Base-by-base conservation (phyloP, 2,888 invertebrate species). In the Allophyes oxyacanthae region DNA sequence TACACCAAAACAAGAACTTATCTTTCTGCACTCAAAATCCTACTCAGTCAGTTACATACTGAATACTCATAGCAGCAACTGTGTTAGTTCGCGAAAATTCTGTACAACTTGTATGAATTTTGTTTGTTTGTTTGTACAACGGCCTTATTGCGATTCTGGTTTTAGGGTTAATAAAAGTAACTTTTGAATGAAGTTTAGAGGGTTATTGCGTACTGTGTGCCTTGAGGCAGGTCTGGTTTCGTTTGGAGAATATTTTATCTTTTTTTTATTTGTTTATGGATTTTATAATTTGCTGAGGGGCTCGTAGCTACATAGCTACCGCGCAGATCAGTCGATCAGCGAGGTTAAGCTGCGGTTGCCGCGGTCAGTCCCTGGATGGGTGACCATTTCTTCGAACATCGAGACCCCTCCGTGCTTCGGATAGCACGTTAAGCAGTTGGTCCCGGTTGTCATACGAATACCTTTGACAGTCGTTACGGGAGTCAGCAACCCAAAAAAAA, bases 201-300 rank as follows among this genome's bases (percentile, higher is more conserved):
- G 66, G 68, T 63, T 82, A 81, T 82, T 83, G 72, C 78, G 61
- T 33, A 65, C 72, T 82, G 59, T 55, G 40, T 60, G 55, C 49
- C 53, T 69, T 74, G 72, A 64, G 44, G 44, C 33, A 38, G 57
- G 41, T 52, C 34, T 11, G 46, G 46, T 32, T 28, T 28, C 37
- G 73, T 73, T 62, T 6, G 28, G 69, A 72, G 52, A 25, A 8
- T 28, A 8, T 6, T 28, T 8, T 4, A 28, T 28, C 6, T 2
- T 28, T 28, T 28, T 28, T 28, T 28, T 28, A 28, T 28, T 8
- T 28, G 28, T 28, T 28, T 1, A 6, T 6, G 28, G n/a, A n/a
- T n/a, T 28, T 28, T 28, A 20, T 20, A 20, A 20, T 20, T 20
- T 20, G n/a, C n/a, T n/a, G n/a, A n/a, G n/a, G n/a, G n/a, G n/a